Evolutionary conservation across 2,113 vertebrate genomes (phyloP), one percentile per base, ranked within the genome.

Genomic region (Hyaena hyaena): DNA sequence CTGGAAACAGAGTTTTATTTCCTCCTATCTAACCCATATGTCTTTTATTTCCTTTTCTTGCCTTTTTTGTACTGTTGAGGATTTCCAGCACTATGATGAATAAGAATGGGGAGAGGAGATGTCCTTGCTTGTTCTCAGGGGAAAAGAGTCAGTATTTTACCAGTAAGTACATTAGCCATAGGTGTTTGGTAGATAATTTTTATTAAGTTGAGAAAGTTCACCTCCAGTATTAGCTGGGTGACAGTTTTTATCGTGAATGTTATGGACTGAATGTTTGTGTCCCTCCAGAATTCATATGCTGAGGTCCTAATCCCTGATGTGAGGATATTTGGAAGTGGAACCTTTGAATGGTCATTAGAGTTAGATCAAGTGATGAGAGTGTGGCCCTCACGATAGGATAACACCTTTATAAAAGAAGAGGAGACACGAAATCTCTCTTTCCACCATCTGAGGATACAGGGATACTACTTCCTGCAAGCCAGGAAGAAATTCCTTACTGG

Each of bases 41-140:
- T 68, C 33, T 80, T 69, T 55, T 80, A 48, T 69, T 86, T 92
- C 53, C 69, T 96, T 81, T 50, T 68, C 76, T 83, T 88, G 53
- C 39, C 7, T 85, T 23, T 85, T 71, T 81, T 90, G 31, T 91
- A 66, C 82, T 39, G 7, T 93, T 33, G 79, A 53, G 28, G 73
- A 73, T 16, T 79, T 90, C 16, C 5, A 31, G 53, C 53, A 66
- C 58, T 71, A 65, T 80, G 81, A 86, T 87, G 77, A 83, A 23
- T 92, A 91, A 73, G 26, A 84, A 12, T 76, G 58, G 24, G 65
- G 31, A 87, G 35, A 86, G 55, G 48, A 55, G 77, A 83, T 24
- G 83, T 96, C 48, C 31, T 66, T 68, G 45, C 11, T 55, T 92
- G 26, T 76, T 76, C 35, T 50, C n/a, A 33, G 39, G 35, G 31